Percentiles rank a stretch among this genome's conserved stretches.
These are phyloP conservation scores for Cygnus olor DNA, from an alignment of 2,797 vertebrate species.

Conservation along the genomic window DNA sequence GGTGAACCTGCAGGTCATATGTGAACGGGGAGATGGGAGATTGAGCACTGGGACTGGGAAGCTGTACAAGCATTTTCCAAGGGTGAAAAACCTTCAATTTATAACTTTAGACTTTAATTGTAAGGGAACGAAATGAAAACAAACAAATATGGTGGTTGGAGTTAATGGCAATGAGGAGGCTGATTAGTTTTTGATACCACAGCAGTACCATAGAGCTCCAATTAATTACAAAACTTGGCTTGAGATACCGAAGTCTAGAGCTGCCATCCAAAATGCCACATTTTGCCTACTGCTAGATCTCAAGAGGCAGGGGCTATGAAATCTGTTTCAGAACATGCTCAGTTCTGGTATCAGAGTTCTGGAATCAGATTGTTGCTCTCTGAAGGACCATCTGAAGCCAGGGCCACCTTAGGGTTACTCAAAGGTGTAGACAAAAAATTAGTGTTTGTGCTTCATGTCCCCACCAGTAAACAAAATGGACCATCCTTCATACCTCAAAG, in stretches of 20 bases:
- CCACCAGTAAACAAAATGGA: neutral
- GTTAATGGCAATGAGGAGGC: neutral
- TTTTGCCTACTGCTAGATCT: neutral
- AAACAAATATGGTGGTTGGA: neutral
- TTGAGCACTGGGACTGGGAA: neutral
- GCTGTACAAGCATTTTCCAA: neutral
- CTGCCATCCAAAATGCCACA: neutral
- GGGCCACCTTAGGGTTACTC: neutral
- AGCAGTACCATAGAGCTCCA: neutral
- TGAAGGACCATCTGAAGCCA: neutral
- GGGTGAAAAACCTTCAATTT: neutral
- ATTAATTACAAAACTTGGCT: neutral
- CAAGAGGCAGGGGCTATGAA: neutral
- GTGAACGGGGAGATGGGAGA: neutral
- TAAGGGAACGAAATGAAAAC: neutral
- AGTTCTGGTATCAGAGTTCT: accelerated
- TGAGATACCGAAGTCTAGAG: neutral
- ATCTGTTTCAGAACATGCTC: neutral
- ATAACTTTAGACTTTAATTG: neutral
- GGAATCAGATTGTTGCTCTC: neutral
- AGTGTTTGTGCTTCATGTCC: neutral
- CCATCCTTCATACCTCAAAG: neutral
- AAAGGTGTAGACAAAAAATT: neutral
- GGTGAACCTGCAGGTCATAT: neutral
- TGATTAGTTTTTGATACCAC: neutral